Conservation (phyloP, 2,113 vertebrate species). For the Eptesicus fuscus region DNA sequence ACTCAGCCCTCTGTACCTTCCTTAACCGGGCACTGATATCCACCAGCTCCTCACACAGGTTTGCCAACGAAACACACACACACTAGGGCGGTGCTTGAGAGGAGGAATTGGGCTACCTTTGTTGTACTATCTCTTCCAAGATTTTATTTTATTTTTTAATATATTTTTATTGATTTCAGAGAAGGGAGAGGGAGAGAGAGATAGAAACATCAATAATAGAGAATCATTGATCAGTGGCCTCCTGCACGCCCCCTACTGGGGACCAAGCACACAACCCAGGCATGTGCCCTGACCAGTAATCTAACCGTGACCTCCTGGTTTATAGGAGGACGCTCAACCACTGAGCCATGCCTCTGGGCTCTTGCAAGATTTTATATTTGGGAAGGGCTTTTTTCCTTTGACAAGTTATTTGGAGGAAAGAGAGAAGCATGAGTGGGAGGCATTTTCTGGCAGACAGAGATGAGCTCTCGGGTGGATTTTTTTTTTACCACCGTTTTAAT, state of each 20-base stretch:
- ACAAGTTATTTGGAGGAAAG: constrained; percentile 64
- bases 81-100: neutral
- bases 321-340: too few species aligned
- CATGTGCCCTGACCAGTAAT: too few species aligned
- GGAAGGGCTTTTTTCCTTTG: constrained; percentile 5
- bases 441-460: constrained; percentile 58
- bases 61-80: neutral
- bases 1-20: neutral
- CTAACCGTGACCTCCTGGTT: too few species aligned
- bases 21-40: neutral
- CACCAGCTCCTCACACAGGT: neutral
- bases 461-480: constrained; percentile 6
- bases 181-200: too few species aligned
- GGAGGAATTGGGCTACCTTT: neutral
- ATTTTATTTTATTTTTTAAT: too few species aligned
- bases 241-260: too few species aligned
- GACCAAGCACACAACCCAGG: too few species aligned
- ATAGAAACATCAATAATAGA: too few species aligned
- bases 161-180: too few species aligned
- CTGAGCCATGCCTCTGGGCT: too few species aligned
- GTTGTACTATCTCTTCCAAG: neutral
- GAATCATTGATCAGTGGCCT: too few species aligned
- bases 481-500: neutral
- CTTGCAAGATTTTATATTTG: neutral
- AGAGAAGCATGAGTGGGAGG: constrained; percentile 66